Percentiles rank a stretch among this genome's conserved stretches.
phyloP scores from a whole-genome alignment of 2,888 invertebrate species.

The Chirona hameri region DNA sequence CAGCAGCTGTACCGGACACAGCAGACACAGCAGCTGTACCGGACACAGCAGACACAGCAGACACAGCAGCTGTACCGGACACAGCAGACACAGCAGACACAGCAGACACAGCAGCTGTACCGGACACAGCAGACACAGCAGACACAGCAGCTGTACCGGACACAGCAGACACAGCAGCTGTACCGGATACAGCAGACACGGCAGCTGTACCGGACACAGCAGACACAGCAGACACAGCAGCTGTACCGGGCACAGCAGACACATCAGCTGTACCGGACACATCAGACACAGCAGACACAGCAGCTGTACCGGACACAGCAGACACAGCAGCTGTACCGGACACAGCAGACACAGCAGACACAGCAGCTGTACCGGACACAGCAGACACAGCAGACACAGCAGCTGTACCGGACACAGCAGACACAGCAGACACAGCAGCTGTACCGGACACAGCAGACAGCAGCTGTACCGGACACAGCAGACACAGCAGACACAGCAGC shows the following conservation, averaged over 20 bases:
- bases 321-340: neutral
- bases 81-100: neutral
- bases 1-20: conserved; percentile 47
- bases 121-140: neutral
- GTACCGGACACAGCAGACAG: neutral
- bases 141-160: neutral
- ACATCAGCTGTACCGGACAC: conserved; percentile 46
- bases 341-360: neutral
- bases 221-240: neutral
- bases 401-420: conserved; percentile 45
- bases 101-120: neutral
- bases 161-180: conserved; percentile 48
- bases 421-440: neutral
- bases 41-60: no score
- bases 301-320: neutral
- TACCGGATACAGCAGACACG: neutral
- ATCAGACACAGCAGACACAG: neutral
- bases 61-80: neutral
- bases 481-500: neutral
- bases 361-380: neutral
- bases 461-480: no score
- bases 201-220: neutral
- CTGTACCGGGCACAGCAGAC: neutral
- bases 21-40: no score
- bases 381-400: neutral